phyloP scores from a whole-genome alignment of 1,140 invertebrate genomes.

The Sitobion miscanthi region DNA sequence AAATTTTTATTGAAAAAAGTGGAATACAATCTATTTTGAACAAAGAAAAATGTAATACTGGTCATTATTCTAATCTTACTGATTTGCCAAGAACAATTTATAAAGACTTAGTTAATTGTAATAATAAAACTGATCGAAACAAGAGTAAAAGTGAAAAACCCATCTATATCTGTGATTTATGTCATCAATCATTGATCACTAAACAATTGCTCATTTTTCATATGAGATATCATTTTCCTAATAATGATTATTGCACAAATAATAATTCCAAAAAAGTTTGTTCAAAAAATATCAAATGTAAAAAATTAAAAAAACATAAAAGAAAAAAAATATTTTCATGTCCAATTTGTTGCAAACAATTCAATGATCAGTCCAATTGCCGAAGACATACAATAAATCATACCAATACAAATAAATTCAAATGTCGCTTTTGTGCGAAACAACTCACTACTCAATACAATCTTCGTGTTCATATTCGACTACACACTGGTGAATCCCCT shows the following conservation, averaged over 20 bases:
- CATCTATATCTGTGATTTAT: not conserved
- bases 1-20: conserved; percentile 11
- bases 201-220: not conserved
- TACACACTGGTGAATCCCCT: not conserved
- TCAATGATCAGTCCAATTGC: not conserved
- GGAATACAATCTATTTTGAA: not conserved
- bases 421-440: not conserved
- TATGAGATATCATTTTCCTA: not conserved
- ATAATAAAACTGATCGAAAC: not conserved
- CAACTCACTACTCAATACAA: not conserved
- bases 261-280: not conserved
- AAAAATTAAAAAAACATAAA: not conserved
- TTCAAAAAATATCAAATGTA: not conserved
- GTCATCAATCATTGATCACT: not conserved
- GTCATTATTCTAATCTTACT: not conserved
- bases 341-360: not conserved
- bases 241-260: not conserved
- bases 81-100: not conserved
- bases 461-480: not conserved
- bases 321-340: not conserved
- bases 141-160: not conserved
- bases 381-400: not conserved
- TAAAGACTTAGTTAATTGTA: not conserved
- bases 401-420: not conserved
- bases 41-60: not conserved